phyloP scores from a whole-genome alignment of 2,113 vertebrate genomes.

The Tupaia tana region DNA sequence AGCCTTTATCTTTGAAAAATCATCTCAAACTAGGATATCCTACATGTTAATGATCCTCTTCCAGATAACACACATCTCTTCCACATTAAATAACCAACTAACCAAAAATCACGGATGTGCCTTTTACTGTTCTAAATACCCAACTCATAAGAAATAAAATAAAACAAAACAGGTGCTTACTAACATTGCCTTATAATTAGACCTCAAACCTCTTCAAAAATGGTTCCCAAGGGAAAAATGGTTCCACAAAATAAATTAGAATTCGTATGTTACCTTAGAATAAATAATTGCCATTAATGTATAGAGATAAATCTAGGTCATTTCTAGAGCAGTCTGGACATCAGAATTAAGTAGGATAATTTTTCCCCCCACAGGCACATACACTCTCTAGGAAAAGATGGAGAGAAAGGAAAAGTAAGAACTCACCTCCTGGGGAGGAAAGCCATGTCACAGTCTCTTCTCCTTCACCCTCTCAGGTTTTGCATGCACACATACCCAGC shows the following conservation, averaged over 20 bases:
- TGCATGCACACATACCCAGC: too few species aligned
- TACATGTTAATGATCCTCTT: neutral
- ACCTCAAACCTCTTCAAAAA: slow-evolving; percentile 14
- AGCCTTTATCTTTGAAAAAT: slow-evolving; percentile 53
- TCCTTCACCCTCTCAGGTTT: too few species aligned
- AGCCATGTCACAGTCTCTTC: too few species aligned
- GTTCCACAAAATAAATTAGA: neutral
- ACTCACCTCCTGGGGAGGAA: too few species aligned
- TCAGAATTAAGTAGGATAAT: neutral
- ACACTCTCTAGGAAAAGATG: too few species aligned
- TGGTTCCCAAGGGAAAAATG: neutral
- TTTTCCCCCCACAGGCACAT: too few species aligned
- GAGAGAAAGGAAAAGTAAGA: too few species aligned
- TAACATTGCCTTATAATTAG: slow-evolving; percentile 4
- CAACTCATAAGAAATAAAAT: neutral
- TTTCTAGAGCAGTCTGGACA: neutral
- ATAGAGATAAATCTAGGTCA: neutral
- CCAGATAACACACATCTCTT: neutral
- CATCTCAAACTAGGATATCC: neutral
- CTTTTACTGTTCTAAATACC: neutral
- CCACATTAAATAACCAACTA: neutral
- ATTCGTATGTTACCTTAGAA: neutral
- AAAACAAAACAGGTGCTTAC: neutral
- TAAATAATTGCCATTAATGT: neutral
- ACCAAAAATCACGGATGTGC: neutral